Conservation (phyloP, 2,888 invertebrate species). For the Ethmia dodecea region DNA sequence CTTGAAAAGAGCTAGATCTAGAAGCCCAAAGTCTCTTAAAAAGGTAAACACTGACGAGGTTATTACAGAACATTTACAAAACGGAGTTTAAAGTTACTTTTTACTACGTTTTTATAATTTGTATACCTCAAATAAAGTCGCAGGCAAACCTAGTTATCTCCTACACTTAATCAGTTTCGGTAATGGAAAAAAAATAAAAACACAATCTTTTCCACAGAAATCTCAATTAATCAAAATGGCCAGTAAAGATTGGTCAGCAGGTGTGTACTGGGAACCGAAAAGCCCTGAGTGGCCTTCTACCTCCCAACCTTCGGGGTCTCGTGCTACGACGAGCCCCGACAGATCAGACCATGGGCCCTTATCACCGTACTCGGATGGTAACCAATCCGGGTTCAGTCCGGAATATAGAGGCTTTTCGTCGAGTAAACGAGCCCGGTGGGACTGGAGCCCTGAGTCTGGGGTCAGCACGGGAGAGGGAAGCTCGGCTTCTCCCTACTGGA, state of each 20-base stretch:
- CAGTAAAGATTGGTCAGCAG: slow-evolving; percentile 61
- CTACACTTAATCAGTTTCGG: neutral
- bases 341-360: slow-evolving; percentile 41
- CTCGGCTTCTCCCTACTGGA: slow-evolving; percentile 50
- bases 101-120: neutral
- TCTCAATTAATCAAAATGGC: slow-evolving; percentile 55
- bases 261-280: slow-evolving; percentile 66
- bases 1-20: slow-evolving; percentile 47
- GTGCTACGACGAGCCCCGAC: slow-evolving; percentile 47
- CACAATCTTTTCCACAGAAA: slow-evolving; percentile 31
- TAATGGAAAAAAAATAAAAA: neutral
- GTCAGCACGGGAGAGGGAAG: slow-evolving; percentile 51
- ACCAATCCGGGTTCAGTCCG: slow-evolving; percentile 59
- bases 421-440: slow-evolving; percentile 44
- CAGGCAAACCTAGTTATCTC: no score
- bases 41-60: no score
- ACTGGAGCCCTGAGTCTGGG: slow-evolving; percentile 68
- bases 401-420: slow-evolving; percentile 38
- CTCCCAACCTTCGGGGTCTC: slow-evolving; percentile 33
- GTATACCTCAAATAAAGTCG: neutral
- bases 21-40: slow-evolving; percentile 43
- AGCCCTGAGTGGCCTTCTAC: slow-evolving; percentile 55
- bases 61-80: neutral
- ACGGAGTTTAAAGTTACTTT: neutral
- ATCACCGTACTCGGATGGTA: slow-evolving; percentile 57